These are phyloP conservation scores for Leptinotarsa texana DNA, from an alignment of 1,140 invertebrate species.

Conservation along the genomic window DNA sequence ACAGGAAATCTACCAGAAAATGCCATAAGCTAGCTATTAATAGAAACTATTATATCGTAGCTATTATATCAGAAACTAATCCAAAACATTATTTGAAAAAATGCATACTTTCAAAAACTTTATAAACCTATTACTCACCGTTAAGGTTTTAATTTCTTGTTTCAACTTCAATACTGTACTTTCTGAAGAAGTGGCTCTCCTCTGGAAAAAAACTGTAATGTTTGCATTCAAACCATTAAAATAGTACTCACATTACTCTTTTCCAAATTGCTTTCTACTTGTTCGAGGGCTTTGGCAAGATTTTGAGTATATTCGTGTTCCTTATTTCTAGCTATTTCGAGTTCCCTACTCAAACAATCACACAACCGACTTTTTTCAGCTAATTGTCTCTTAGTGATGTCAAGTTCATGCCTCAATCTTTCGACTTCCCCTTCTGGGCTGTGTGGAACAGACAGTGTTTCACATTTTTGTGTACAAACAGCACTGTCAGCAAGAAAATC, in stretches of 20 bases:
- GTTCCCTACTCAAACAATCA: conserved; percentile 60
- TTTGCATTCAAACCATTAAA: neutral
- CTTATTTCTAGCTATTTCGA: conserved; percentile 57
- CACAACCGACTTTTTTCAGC: conserved; percentile 60
- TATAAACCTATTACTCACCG: conserved; percentile 54
- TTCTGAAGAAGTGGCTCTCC: conserved; percentile 62
- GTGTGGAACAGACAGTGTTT: conserved; percentile 55
- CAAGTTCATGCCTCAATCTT: conserved; percentile 61
- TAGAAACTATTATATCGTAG: no score
- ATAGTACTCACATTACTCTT: conserved; percentile 59
- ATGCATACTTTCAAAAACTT: no score
- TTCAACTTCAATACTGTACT: conserved; percentile 60
- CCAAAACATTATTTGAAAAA: no score
- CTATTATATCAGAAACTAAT: no score
- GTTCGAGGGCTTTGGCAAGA: conserved; percentile 61
- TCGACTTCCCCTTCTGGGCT: conserved; percentile 60
- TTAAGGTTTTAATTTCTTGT: conserved; percentile 63
- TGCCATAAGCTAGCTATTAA: conserved; percentile 1
- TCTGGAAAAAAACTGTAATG: conserved; percentile 54
- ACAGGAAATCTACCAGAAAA: neutral
- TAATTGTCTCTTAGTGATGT: conserved; percentile 59
- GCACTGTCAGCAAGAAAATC: conserved; percentile 76
- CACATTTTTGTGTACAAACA: conserved; percentile 56
- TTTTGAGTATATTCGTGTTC: conserved; percentile 60
- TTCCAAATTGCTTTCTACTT: conserved; percentile 64